A percentile compares a stretch with the other conserved stretches of the same genome.
Evolutionary conservation across 2,888 invertebrate species (phyloP).

Genomic region (Liposcelis brunnea): DNA sequence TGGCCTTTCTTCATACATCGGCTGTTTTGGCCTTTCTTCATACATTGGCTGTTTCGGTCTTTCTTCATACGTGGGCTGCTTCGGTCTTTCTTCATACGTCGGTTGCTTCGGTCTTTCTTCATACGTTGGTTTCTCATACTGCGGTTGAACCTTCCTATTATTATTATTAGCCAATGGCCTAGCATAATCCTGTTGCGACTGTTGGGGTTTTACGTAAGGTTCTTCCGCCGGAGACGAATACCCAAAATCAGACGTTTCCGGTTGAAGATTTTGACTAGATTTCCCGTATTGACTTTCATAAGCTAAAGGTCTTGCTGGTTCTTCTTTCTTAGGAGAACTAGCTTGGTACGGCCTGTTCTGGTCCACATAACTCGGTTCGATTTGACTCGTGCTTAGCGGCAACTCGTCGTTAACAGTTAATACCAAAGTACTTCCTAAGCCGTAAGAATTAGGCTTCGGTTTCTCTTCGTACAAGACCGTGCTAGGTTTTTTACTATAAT

Average conservation of each 20-base stretch:
- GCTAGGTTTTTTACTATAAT: no score
- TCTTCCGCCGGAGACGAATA: background rate
- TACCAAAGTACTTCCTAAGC: constrained; percentile 3
- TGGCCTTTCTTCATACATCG: background rate
- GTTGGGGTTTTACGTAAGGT: background rate
- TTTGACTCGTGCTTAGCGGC: background rate
- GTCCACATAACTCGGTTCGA: constrained; percentile 3
- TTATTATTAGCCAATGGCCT: background rate
- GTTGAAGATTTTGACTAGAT: background rate
- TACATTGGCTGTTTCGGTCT: no score
- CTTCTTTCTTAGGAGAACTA: background rate
- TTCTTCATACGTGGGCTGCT: no score
- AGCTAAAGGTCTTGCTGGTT: background rate
- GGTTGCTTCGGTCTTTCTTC: constrained; percentile 1
- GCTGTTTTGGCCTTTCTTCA: no score
- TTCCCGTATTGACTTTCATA: background rate
- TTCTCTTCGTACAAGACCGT: background rate
- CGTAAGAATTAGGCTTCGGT: background rate
- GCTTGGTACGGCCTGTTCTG: background rate
- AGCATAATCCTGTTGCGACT: background rate
- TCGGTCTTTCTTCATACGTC: background rate
- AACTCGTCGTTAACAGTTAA: background rate
- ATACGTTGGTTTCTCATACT: background rate
- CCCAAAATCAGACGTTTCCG: background rate
- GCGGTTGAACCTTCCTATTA: background rate